Evolutionary conservation across 2,113 vertebrate genomes (phyloP), one percentile per base, ranked within the genome.

Genomic region (Siniperca chuatsi): DNA sequence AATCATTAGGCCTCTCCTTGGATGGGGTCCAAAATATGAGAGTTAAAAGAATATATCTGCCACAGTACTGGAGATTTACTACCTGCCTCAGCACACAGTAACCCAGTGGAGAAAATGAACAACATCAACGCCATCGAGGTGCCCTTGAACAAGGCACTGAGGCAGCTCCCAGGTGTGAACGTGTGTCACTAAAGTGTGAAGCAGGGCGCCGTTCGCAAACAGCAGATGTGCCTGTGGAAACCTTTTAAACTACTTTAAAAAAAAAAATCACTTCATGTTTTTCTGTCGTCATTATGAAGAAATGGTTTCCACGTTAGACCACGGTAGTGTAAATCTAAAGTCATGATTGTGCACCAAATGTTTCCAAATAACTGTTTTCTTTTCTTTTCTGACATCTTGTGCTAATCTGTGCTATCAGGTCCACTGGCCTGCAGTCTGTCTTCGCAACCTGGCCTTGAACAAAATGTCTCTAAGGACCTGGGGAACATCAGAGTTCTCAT

Each of bases 381-480:
- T 25, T 37, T 35, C 52, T 72, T 79, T 42, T 40, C 50, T 84
- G 77, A 80, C 74, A 89, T 88, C 69, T 82, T 44, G 65, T 40
- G 85, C 86, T 90, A 86, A 94, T 93, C 93, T 77, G 64, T 78
- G 75, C 83, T 95, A 93, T 92, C 90, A 85, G 86, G 67, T 88
- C 83, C 50, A 6, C 78, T 80, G 87, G 86, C 82, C 88, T 75
- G 84, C 61, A 72, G 90, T 75, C 90, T 65, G 86, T 87, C 84
- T 91, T 87, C 90, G 87, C 76, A 78, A 82, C 67, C 33, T 68
- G 84, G 92, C 93, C 93, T 94, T 93, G 94, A 93, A 94, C 92
- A 92, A 89, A 94, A 92, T 91, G 92, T 94, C 93, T 92, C 91
- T n/a, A 2, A 90, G 91, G 91, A 90, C 79, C 80, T 25, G 77